Evolutionary conservation across 2,888 invertebrate species (phyloP), one percentile per base, ranked within the genome.

Genomic region (Cataglyphis albicans): DNA sequence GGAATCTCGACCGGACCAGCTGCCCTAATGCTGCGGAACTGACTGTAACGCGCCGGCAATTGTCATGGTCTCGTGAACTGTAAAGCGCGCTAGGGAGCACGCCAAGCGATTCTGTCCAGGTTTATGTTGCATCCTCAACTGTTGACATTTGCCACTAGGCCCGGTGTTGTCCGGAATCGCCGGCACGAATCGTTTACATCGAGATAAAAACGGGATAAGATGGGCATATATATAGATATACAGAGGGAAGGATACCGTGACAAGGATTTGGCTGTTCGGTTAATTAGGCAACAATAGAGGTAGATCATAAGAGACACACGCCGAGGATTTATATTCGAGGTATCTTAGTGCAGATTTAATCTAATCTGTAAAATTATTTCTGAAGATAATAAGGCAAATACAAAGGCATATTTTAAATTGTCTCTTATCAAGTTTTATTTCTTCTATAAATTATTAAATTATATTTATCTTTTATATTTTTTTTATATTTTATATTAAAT

Each of bases 1-100:
- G 87, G 90, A 89, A 90, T 89, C 88, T 84, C 84, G 87, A 80
- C 65, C 73, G 52, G 55, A n/a, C 72, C 89, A 89, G 88, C 89
- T 88, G 89, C 74, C 78, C 72, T 80, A 80, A 80, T 80, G 44
- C 78, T 70, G 57, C 72, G 86, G 80, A 83, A 83, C 83, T 76
- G 82, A 82, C 82, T 81, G 75, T 84, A 84, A 83, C 85, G 61
- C 83, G 57, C 38, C 9, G 78, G 55, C 84, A 83, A 90, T 89
- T 90, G 87, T 90, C 84, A 84, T 76, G 84, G 80, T 44, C 83
- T 74, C 63, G 82, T 81, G 78, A 82, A 86, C 82, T 90, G 87
- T 86, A 82, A 87, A 86, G 76, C 86, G 81, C 64, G 84, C 78
- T 74, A 32, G 61, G 81, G 83, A 84, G 68, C 70, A 64, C n/a